phyloP scores from a whole-genome alignment of 1,140 invertebrate species.

The Cotesia typhae region DNA sequence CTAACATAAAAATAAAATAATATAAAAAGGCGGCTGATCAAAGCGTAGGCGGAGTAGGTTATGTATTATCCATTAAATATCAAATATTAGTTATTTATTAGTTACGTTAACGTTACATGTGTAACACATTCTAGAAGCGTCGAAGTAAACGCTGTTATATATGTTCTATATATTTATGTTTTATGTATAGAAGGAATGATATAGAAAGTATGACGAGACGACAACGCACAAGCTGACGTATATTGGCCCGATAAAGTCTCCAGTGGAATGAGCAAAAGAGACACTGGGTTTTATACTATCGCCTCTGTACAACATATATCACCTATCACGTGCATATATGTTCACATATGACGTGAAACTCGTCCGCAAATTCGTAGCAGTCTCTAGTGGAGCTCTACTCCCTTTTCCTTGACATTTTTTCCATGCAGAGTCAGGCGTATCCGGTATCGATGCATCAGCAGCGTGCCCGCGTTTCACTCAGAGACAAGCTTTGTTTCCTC shows the following conservation, averaged over 20 bases:
- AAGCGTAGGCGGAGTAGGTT: too few species aligned
- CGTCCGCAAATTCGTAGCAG: neutral
- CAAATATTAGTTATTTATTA: too few species aligned
- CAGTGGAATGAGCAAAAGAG: too few species aligned
- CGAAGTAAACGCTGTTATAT: too few species aligned
- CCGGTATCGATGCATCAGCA: conserved; percentile 41
- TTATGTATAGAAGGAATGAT: neutral
- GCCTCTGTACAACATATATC: neutral
- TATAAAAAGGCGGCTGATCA: too few species aligned
- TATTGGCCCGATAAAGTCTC: neutral
- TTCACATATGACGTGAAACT: conserved; percentile 2
- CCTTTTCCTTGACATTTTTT: conserved; percentile 31
- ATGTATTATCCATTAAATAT: too few species aligned
- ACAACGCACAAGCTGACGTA: conserved; percentile 12
- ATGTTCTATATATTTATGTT: too few species aligned
- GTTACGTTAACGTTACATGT: too few species aligned
- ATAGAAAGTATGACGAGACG: conserved; percentile 24
- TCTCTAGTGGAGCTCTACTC: neutral
- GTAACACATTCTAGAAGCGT: too few species aligned
- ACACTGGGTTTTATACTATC: too few species aligned
- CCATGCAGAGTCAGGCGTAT: conserved; percentile 35
- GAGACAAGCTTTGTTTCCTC: conserved; percentile 43
- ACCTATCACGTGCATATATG: conserved; percentile 2
- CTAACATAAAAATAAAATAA: too few species aligned
- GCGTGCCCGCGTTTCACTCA: conserved; percentile 10